Conservation (phyloP, 2,113 vertebrate species). For the Rousettus leschenaultii region DNA sequence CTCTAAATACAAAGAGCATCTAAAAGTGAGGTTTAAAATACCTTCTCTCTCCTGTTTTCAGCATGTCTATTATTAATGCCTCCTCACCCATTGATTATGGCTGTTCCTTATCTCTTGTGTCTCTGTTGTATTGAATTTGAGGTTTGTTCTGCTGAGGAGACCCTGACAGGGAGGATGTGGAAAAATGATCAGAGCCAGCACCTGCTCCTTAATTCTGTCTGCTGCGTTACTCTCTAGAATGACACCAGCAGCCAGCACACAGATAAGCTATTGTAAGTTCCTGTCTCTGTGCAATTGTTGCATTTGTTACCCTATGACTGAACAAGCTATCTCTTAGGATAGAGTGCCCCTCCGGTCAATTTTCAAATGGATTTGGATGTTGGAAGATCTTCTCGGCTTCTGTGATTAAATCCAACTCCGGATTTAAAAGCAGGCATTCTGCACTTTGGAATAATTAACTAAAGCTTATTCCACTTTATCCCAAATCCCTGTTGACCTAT, state of each 20-base stretch:
- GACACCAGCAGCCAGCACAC: not conserved
- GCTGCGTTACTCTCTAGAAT: not conserved
- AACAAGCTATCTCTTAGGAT: not conserved
- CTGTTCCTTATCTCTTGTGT: not conserved
- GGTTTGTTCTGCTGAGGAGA: constrained; percentile 42
- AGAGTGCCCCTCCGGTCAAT: constrained; percentile 35
- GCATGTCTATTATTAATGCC: constrained; percentile 18
- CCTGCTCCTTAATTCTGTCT: not conserved
- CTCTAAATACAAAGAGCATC: not conserved
- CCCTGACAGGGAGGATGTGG: not conserved
- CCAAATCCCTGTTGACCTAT: constrained; percentile 74
- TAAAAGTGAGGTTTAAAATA: not conserved
- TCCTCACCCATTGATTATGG: not conserved
- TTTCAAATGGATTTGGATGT: constrained; percentile 59
- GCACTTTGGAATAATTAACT: constrained; percentile 71
- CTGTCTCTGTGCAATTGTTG: not conserved
- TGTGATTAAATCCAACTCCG: constrained; percentile 59
- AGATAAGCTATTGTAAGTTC: not conserved
- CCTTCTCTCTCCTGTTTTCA: not conserved
- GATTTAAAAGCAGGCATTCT: constrained; percentile 67
- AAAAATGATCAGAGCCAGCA: not conserved
- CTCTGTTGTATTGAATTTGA: constrained; percentile 55
- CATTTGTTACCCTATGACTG: not conserved
- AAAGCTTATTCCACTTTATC: constrained; percentile 61
- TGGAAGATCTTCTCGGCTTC: constrained; percentile 53